Conservation (phyloP, 1,140 invertebrate genomes). For the Cephus cinctus region DNA sequence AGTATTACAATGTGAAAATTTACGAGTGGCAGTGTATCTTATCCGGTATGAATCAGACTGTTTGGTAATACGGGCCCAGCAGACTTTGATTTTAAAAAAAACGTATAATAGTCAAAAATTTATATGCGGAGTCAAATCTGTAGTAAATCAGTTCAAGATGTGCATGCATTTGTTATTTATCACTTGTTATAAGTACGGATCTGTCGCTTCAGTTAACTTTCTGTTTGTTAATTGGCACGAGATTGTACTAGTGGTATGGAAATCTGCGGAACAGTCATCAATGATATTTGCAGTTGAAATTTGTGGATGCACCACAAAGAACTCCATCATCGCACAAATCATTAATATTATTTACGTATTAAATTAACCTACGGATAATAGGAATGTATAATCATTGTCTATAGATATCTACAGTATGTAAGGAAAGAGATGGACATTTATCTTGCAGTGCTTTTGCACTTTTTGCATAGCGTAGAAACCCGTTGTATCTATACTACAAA, state of each 20-base stretch:
- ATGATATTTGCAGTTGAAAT: too few species aligned
- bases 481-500: constrained; percentile 7
- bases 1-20: too few species aligned
- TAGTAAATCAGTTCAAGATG: too few species aligned
- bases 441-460: too few species aligned
- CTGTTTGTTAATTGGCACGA: constrained; percentile 50
- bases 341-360: constrained; percentile 33
- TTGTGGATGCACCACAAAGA: too few species aligned
- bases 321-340: too few species aligned
- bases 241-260: constrained; percentile 50
- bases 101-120: not conserved
- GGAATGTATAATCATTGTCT: constrained; percentile 13
- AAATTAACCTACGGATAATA: not conserved
- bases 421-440: constrained; percentile 23
- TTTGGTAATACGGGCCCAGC: constrained; percentile 17
- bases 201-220: constrained; percentile 43
- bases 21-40: too few species aligned
- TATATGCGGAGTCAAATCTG: too few species aligned
- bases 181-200: constrained; percentile 14
- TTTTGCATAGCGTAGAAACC: too few species aligned
- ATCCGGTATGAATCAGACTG: constrained; percentile 25
- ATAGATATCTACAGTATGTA: constrained; percentile 49
- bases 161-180: not conserved
- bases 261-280: constrained; percentile 20
- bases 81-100: not conserved